Conservation (phyloP, 2,797 vertebrate genomes). For the Mallotus villosus region DNA sequence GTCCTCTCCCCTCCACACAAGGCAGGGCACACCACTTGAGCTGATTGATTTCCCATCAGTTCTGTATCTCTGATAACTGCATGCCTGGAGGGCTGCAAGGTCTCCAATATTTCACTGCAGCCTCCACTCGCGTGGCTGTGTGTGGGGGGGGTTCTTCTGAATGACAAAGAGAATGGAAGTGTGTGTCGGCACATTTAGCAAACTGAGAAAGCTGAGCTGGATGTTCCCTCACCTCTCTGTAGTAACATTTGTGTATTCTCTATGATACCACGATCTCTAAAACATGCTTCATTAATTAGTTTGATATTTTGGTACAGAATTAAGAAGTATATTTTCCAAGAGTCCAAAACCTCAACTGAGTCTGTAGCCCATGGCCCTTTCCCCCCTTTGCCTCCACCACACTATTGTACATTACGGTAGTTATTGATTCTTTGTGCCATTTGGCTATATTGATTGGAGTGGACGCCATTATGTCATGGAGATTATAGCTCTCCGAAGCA, state of each 20-base stretch:
- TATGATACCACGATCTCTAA: conserved; percentile 62
- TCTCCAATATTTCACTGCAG: conserved; percentile 65
- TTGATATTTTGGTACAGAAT: conserved; percentile 65
- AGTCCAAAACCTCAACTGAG: conserved; percentile 38
- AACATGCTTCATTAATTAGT: conserved; percentile 60
- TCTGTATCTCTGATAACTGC: conserved; percentile 71
- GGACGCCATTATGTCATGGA: conserved; percentile 69
- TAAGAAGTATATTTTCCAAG: conserved; percentile 54
- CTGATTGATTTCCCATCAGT: conserved; percentile 77
- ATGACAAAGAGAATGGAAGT: background rate
- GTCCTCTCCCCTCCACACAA: conserved; percentile 18
- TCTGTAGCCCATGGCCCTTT: conserved; percentile 25
- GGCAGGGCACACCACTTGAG: conserved; percentile 66
- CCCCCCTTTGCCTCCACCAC: conserved; percentile 35
- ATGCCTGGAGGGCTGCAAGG: conserved; percentile 66
- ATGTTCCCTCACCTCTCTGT: conserved; percentile 31
- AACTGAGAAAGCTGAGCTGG: conserved; percentile 7
- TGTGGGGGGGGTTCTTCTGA: conserved; percentile 7
- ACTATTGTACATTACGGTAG: conserved; percentile 56
- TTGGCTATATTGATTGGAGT: conserved; percentile 73
- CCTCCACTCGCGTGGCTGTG: conserved; percentile 12
- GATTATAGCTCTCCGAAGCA: conserved; percentile 63
- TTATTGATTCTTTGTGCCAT: conserved; percentile 64
- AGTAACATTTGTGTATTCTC: conserved; percentile 55
- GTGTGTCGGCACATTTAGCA: background rate